A percentile compares a stretch with the other conserved stretches of the same genome.
Conservation (phyloP, 2,113 vertebrate species). For the Dinomys branickii region DNA sequence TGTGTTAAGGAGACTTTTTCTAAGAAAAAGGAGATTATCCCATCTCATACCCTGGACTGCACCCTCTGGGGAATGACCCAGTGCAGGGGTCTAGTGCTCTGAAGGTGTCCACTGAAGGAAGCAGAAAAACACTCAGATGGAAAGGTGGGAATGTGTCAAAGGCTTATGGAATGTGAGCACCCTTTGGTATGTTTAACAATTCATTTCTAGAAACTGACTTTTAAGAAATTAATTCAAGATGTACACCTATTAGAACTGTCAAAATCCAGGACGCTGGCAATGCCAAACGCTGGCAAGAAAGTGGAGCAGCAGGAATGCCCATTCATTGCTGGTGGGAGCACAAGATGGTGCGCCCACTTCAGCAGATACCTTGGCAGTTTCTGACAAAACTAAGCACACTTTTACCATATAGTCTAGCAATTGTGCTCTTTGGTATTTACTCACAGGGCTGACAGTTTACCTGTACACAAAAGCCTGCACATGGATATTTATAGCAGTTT, state of each 20-base stretch:
- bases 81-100: background rate
- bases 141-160: background rate
- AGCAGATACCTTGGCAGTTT: background rate
- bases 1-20: background rate
- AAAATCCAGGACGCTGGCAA: background rate
- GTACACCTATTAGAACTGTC: background rate
- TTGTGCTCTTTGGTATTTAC: background rate
- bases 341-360: background rate
- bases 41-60: background rate
- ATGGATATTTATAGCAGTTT: background rate
- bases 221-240: conserved; percentile 56
- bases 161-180: background rate
- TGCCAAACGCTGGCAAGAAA: background rate
- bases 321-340: background rate
- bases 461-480: background rate
- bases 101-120: background rate
- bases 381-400: background rate
- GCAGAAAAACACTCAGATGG: background rate
- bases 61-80: background rate
- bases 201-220: conserved; percentile 10
- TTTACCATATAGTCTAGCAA: background rate
- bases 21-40: background rate
- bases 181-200: background rate
- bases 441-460: background rate
- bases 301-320: background rate